A percentile compares a stretch with the other conserved stretches of the same genome.
phyloP scores from a whole-genome alignment of 2,888 invertebrate species.

The Synanthedon tipuliformis region DNA sequence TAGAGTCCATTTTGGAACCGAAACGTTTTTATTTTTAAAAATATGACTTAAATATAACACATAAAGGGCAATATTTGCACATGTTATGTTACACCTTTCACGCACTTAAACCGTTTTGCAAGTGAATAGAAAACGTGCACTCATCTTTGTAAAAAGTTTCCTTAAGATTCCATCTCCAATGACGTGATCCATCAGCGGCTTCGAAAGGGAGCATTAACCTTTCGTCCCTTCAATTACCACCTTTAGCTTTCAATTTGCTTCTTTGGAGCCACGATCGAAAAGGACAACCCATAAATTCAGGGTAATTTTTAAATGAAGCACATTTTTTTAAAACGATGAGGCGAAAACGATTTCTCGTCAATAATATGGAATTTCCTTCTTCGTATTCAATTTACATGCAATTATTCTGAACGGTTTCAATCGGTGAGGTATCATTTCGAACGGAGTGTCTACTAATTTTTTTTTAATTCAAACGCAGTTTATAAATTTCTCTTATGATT shows the following conservation, averaged over 20 bases:
- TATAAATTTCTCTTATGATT: too few relatives aligned
- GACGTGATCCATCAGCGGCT: conserved; percentile 57
- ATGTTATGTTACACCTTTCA: background rate
- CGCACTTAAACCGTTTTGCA: background rate
- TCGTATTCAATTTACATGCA: too few relatives aligned
- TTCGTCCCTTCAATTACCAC: conserved; percentile 62
- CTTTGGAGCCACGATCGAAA: conserved; percentile 48
- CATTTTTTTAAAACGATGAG: background rate
- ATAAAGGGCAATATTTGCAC: too few relatives aligned
- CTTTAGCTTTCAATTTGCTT: conserved; percentile 66
- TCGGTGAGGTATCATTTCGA: too few relatives aligned
- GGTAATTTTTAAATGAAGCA: background rate
- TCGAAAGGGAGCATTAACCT: conserved; percentile 55
- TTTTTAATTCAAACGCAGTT: too few relatives aligned
- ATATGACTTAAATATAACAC: too few relatives aligned
- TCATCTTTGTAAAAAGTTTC: conserved; percentile 25
- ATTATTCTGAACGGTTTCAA: too few relatives aligned
- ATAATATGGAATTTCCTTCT: too few relatives aligned
- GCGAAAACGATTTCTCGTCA: background rate
- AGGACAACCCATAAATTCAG: conserved; percentile 19
- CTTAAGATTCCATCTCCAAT: conserved; percentile 42
- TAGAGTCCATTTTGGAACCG: too few relatives aligned
- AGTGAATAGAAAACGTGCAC: background rate
- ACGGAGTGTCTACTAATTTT: too few relatives aligned
- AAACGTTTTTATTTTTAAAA: too few relatives aligned